Evolutionary conservation across 2,113 vertebrate species (phyloP).

Genomic region (Hippocampus mohnikei): DNA sequence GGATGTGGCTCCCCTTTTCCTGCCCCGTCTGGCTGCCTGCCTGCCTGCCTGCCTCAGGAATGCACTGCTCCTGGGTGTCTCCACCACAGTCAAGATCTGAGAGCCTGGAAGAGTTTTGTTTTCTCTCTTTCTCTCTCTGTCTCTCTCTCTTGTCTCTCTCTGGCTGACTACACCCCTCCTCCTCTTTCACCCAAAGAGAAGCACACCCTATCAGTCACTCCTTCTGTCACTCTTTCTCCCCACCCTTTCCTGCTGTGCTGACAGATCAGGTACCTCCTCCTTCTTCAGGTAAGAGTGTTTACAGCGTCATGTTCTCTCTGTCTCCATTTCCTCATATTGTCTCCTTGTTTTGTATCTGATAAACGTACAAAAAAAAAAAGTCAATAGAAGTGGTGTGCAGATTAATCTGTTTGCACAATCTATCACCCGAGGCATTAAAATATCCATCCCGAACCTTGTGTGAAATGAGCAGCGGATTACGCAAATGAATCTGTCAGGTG

Average conservation of each 20-base stretch:
- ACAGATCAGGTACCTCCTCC: slow-evolving; percentile 59
- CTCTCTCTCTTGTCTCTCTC: slow-evolving; percentile 22
- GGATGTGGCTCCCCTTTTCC: slow-evolving; percentile 31
- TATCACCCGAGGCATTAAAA: slow-evolving; percentile 39
- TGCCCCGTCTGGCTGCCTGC: slow-evolving; percentile 38
- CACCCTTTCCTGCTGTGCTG: slow-evolving; percentile 53
- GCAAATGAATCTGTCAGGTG: slow-evolving; percentile 65
- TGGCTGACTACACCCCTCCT: slow-evolving; percentile 43
- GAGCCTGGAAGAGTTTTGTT: slow-evolving; percentile 50
- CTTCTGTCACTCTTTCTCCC: slow-evolving; percentile 37
- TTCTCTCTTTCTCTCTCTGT: slow-evolving; percentile 14
- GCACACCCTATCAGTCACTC: slow-evolving; percentile 55
- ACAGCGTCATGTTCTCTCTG: slow-evolving; percentile 12
- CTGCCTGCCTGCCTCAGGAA: slow-evolving; percentile 51
- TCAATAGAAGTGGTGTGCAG: not conserved
- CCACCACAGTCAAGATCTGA: slow-evolving; percentile 56
- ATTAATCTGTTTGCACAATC: slow-evolving; percentile 19
- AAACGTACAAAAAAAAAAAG: not conserved
- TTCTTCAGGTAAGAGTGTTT: slow-evolving; percentile 67
- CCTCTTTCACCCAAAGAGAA: slow-evolving; percentile 59
- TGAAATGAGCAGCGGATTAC: slow-evolving; percentile 66
- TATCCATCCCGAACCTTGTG: slow-evolving; percentile 38
- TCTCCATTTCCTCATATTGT: slow-evolving; percentile 25
- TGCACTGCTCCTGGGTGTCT: slow-evolving; percentile 64
- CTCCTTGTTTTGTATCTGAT: not conserved